Conservation (phyloP, 2,113 vertebrate genomes). For the Xiphophorus couchianus region DNA sequence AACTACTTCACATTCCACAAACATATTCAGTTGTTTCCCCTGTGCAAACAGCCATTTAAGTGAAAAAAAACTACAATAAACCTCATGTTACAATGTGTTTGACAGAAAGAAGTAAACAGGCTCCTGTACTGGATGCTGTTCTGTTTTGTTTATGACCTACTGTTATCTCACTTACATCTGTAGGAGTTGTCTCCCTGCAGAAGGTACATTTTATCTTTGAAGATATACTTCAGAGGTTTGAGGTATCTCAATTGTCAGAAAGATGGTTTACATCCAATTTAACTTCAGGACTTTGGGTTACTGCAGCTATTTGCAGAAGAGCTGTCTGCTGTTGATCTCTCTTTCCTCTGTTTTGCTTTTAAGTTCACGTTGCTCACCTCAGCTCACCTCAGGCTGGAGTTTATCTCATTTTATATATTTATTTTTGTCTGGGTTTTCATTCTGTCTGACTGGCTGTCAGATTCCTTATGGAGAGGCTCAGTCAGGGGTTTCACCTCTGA, state of each 20-base stretch:
- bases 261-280: constrained; percentile 19
- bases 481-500: constrained; percentile 43
- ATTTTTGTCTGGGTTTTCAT: constrained; percentile 27
- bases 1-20: constrained; percentile 19
- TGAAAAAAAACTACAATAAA: constrained; percentile 3
- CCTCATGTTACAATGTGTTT: constrained; percentile 19
- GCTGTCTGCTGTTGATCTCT: constrained; percentile 6
- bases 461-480: constrained; percentile 41
- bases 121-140: constrained; percentile 15
- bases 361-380: constrained; percentile 34
- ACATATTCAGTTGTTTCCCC: constrained; percentile 45
- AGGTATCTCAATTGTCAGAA: constrained; percentile 18
- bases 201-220: constrained; percentile 3
- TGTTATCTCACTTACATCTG: constrained; percentile 10
- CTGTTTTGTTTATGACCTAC: constrained; percentile 25
- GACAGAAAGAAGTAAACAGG: constrained; percentile 38
- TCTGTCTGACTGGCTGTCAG: constrained; percentile 41
- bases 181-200: neutral
- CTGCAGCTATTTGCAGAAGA: constrained; percentile 1
- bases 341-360: constrained; percentile 9
- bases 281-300: constrained; percentile 21
- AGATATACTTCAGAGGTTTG: constrained; percentile 12
- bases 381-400: constrained; percentile 57
- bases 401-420: constrained; percentile 26
- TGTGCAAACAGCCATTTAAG: constrained; percentile 12